Evolutionary conservation across 2,888 invertebrate genomes (phyloP), one percentile per base, ranked within the genome.

Genomic region (Lamellibrachia satsuma): DNA sequence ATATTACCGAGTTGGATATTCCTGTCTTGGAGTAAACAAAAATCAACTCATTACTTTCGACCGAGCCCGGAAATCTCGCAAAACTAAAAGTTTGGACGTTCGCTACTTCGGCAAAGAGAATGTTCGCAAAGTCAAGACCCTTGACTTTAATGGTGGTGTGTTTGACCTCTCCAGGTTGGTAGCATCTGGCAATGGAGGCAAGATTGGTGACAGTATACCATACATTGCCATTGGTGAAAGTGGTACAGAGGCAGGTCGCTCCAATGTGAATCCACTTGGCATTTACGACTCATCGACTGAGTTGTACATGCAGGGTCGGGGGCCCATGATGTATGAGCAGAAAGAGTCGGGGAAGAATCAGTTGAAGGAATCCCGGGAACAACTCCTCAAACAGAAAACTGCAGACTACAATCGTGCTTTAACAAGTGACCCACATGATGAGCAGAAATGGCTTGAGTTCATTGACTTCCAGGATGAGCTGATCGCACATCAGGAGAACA

Each of bases 391-490:
- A 75, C 75, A 75, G 75, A 91, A 52, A 39, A 91, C 91, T 57
- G 55, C 55, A 22, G 91, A 52, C 55, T 91, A 52, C 91, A 91
- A 91, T n/a, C 52, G 91, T 55, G 52, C 52, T 52, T 94, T 97
- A 11, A 94, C 95, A 90, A 95, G 96, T 55, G 94, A 96, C 60
- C 96, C 97, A 27, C 92, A 94, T 22, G 95, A 97, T 94, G 94
- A 96, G 9, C 92, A 95, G 55, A 93, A 96, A 52, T 97, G 97
- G 97, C 93, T 97, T 9, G 96, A 97, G 55, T 97, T 97, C 95
- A 95, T 97, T 4, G 94, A 95, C n/a, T 97, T 96, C 94, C 97
- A 97, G 94, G 96, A 97, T 93, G 94, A 95, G 52, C 52, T 95
- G 52, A n/a, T 52, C n/a, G 22, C n/a, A 57, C 52, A 91, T 39